A percentile compares a stretch with the other conserved stretches of the same genome.
These are phyloP conservation scores for Helleia helle DNA, from an alignment of 2,888 invertebrate genomes.

Conservation along the genomic window DNA sequence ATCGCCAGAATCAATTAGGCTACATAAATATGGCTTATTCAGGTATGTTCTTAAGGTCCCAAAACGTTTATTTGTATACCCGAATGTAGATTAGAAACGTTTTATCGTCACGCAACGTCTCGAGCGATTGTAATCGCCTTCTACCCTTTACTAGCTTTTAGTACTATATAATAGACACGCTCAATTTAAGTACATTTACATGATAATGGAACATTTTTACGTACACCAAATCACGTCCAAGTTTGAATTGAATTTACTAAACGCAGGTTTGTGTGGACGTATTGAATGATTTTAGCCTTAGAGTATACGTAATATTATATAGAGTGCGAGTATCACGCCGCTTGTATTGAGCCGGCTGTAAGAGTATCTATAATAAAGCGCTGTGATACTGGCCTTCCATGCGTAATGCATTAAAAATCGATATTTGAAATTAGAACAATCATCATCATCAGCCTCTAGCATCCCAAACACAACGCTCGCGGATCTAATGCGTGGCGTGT, in stretches of 20 bases:
- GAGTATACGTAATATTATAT: no score
- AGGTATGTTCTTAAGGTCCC: slow-evolving; percentile 11
- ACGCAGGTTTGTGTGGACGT: not conserved
- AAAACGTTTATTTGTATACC: slow-evolving; percentile 16
- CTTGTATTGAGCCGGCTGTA: no score
- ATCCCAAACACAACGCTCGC: no score
- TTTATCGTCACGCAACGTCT: slow-evolving; percentile 20
- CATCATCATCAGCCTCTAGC: no score
- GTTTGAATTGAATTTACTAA: no score
- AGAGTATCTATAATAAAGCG: no score
- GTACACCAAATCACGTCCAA: no score
- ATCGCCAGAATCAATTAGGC: slow-evolving; percentile 9
- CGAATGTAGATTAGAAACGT: slow-evolving; percentile 18
- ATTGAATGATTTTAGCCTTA: not conserved
- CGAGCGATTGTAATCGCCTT: slow-evolving; percentile 19
- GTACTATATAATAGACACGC: slow-evolving; percentile 13
- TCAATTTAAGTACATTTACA: slow-evolving; percentile 15
- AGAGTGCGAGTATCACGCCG: no score
- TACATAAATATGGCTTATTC: slow-evolving; percentile 5
- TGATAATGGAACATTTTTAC: slow-evolving; percentile 10
- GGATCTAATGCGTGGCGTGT: no score
- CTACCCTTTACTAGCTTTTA: slow-evolving; percentile 20
- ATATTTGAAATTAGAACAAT: no score
- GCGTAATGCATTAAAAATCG: no score
- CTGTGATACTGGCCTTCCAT: no score